Conservation (phyloP, 2,888 invertebrate species). For the Elmis aenea region DNA sequence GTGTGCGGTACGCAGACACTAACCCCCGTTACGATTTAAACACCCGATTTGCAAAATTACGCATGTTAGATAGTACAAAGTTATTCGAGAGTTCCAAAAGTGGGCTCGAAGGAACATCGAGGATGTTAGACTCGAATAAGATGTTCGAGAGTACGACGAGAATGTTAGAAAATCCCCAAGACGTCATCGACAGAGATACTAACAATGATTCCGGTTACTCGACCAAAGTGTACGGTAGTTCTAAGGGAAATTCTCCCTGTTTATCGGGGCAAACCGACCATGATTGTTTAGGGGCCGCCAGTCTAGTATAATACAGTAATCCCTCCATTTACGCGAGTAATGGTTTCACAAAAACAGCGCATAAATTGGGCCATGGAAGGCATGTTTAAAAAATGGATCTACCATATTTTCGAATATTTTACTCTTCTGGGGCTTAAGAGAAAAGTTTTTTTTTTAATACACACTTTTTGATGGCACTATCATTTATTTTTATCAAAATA, state of each 20-base stretch:
- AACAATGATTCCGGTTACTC: conserved; percentile 85
- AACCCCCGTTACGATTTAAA: conserved; percentile 32
- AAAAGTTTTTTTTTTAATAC: too few species aligned
- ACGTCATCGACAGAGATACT: conserved; percentile 56
- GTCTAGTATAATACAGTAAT: conserved; percentile 53
- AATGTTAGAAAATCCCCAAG: conserved; percentile 38
- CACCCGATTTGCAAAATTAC: conserved; percentile 40
- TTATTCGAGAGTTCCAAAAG: conserved; percentile 31
- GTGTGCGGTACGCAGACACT: conserved; percentile 25
- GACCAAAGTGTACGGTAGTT: conserved; percentile 74
- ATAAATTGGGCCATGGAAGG: too few species aligned
- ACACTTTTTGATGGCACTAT: too few species aligned
- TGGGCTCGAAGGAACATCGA: conserved; percentile 29
- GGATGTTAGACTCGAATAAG: conserved; percentile 36
- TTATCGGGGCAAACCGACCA: conserved; percentile 52
- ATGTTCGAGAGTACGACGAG: conserved; percentile 38
- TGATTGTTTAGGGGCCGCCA: conserved; percentile 54
- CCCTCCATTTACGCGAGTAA: too few species aligned
- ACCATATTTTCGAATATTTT: too few species aligned
- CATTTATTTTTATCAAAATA: too few species aligned
- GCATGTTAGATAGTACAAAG: conserved; percentile 35
- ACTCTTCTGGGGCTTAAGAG: too few species aligned
- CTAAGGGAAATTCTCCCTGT: conserved; percentile 73
- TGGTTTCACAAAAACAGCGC: too few species aligned
- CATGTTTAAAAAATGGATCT: too few species aligned